phyloP scores from a whole-genome alignment of 2,797 vertebrate species.

The Sebastes elongatus region DNA sequence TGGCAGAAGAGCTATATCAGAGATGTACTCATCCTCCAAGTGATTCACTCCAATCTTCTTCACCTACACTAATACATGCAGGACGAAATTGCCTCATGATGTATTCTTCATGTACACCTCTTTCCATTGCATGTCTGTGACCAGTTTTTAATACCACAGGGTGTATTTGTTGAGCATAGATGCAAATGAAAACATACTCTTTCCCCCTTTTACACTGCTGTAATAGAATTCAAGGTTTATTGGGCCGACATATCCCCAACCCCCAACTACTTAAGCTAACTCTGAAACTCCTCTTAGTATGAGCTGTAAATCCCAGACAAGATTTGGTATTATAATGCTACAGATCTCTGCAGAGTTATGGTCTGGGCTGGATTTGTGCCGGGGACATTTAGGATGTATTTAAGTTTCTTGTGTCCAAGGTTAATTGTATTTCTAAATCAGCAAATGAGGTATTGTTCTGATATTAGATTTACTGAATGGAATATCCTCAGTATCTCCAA shows the following conservation, averaged over 20 bases:
- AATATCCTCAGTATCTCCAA: conserved; percentile 15
- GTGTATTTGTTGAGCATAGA: neutral
- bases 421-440: conserved; percentile 60
- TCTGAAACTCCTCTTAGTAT: conserved; percentile 2
- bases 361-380: conserved; percentile 14
- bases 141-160: neutral
- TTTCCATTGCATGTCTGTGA: neutral
- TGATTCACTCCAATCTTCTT: conserved; percentile 12
- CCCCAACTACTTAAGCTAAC: conserved; percentile 8
- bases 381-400: conserved; percentile 27
- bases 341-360: conserved; percentile 20
- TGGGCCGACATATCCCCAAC: conserved; percentile 5
- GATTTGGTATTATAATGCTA: conserved; percentile 25
- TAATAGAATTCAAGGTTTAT: conserved; percentile 13
- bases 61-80: neutral
- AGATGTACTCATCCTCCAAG: conserved; percentile 9
- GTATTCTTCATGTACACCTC: neutral
- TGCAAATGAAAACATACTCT: neutral
- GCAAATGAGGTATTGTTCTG: conserved; percentile 29
- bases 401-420: conserved; percentile 36
- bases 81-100: neutral
- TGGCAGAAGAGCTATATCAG: neutral
- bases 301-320: conserved; percentile 16
- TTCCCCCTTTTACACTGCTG: neutral
- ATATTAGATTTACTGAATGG: conserved; percentile 39